Conservation (phyloP, 2,797 vertebrate species). For the Ambastaia sidthimunki region DNA sequence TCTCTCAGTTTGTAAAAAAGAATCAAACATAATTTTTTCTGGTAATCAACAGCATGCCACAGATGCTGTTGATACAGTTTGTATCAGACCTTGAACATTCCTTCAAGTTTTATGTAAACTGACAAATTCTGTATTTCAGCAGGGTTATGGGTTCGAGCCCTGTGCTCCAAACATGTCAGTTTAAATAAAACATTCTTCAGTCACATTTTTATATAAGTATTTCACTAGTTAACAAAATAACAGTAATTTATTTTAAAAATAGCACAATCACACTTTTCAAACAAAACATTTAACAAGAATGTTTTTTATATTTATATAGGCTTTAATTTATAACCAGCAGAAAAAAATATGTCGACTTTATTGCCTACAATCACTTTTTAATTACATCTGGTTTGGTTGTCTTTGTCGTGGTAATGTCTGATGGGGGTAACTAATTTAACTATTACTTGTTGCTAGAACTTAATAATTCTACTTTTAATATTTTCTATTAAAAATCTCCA, state of each 20-base stretch:
- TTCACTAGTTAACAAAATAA: not conserved
- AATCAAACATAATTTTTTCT: not conserved
- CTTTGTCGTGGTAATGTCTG: no score
- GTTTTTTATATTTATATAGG: no score
- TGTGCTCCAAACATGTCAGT: slow-evolving; percentile 17
- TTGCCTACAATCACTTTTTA: no score
- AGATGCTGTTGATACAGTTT: slow-evolving; percentile 1
- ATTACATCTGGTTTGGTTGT: no score
- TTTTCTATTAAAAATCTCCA: no score
- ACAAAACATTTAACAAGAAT: not conserved
- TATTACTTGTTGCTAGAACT: no score
- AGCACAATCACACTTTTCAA: not conserved
- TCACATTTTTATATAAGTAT: no score
- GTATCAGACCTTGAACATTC: slow-evolving; percentile 4
- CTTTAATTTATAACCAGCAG: not conserved
- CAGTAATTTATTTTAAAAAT: not conserved
- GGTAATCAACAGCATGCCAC: slow-evolving; percentile 20
- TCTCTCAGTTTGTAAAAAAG: not conserved
- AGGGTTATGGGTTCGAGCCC: not conserved
- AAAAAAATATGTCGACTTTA: not conserved
- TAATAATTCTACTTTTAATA: no score
- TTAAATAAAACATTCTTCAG: slow-evolving; percentile 14
- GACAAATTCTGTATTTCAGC: slow-evolving; percentile 2
- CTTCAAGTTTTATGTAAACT: slow-evolving; percentile 13
- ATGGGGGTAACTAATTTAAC: no score